These are phyloP conservation scores for Perdita meconis DNA, from an alignment of 2,888 invertebrate genomes.

Conservation along the genomic window DNA sequence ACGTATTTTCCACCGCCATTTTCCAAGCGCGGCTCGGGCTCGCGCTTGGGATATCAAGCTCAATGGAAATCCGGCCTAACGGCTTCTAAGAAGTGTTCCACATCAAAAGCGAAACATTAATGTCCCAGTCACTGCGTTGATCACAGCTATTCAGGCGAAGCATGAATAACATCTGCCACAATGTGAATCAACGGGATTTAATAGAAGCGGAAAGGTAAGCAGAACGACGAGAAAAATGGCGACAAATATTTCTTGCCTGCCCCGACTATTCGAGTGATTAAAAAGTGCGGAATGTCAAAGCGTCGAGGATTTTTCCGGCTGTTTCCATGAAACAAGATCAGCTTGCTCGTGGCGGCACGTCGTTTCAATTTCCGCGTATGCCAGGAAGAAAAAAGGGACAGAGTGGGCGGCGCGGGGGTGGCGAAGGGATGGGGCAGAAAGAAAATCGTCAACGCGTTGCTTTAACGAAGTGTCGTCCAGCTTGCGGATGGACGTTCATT, in stretches of 20 bases:
- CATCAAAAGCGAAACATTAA: too few relatives aligned
- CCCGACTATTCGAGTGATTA: background rate
- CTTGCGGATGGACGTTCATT: constrained; percentile 65
- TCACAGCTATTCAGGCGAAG: too few relatives aligned
- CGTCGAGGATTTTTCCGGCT: background rate
- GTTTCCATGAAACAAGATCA: constrained; percentile 10
- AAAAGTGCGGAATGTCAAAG: constrained; percentile 15
- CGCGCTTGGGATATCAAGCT: too few relatives aligned
- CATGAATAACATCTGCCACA: too few relatives aligned
- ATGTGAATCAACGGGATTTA: too few relatives aligned
- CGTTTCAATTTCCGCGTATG: constrained; percentile 64
- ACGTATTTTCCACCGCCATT: too few relatives aligned
- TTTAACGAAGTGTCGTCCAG: constrained; percentile 73
- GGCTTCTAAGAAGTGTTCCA: too few relatives aligned
- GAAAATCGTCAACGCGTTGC: constrained; percentile 71
- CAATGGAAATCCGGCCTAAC: too few relatives aligned
- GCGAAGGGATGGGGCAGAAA: constrained; percentile 40
- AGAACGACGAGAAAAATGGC: too few relatives aligned
- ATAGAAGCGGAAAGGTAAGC: too few relatives aligned
- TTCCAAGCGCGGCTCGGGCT: too few relatives aligned
- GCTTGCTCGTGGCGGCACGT: constrained; percentile 30
- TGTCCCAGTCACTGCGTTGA: too few relatives aligned
- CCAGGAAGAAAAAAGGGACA: constrained; percentile 15
- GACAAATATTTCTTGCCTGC: background rate
- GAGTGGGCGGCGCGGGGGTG: constrained; percentile 1